Base-by-base conservation (phyloP, 2,888 invertebrate genomes). In the Subacronicta megacephala region DNA sequence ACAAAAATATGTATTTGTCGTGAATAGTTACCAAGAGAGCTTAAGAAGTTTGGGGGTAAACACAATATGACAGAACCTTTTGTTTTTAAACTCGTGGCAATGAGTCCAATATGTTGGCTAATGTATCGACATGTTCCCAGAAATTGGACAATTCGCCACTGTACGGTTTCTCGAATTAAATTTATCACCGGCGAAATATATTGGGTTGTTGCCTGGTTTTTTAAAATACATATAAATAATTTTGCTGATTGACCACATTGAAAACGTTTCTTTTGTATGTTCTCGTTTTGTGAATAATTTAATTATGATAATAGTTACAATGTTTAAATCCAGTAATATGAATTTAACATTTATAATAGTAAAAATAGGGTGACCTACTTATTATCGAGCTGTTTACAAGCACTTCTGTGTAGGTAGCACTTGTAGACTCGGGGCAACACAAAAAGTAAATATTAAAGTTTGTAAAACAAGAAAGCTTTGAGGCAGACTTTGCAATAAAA, bases 91-190 rank as follows among this genome's bases (percentile, higher is more conserved):
- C 13, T n/a, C 3, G n/a, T 12, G 20, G 47, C 38, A 37, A 33
- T 47, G 42, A 61, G 35, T 43, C n/a, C 13, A 38, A 44, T 59
- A 49, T 52, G 60, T 53, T 47, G 38, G 41, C 36, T 58, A 60
- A 71, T 61, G 55, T 72, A 68, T 61, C 47, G 52, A 50, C 61
- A 69, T 69, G 69, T 69, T 47, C 41, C 50, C 56, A 38, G 49
- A 58, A 64, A 72, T 68, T 71, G 72, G 46, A 69, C 59, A 59
- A 56, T 45, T 46, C 42, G 15, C 12, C 2, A 7, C 35, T 17
- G 42, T 37, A 43, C 17, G 55, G 53, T 13, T 18, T 9, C 13
- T 35, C 35, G 38, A 52, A 63, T 53, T 53, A 26, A 62, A 59
- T 60, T 71, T 57, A 67, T 52, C 37, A 29, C 18, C 31, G 12